Evolutionary conservation across 2,888 invertebrate genomes (phyloP).

Genomic region (Epinotia bilunana): DNA sequence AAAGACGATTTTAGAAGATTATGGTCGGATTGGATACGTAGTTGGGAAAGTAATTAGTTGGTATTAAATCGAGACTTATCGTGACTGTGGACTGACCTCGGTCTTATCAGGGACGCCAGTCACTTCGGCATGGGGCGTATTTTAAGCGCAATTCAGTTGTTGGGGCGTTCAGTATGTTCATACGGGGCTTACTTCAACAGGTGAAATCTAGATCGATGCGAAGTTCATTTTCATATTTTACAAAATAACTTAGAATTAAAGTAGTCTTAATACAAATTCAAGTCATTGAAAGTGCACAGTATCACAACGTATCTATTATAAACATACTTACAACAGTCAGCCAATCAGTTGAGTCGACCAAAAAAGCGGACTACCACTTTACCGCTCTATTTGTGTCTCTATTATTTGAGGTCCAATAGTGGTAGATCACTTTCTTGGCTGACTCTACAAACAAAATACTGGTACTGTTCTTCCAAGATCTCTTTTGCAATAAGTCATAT

Average conservation of each 20-base stretch:
- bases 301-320: too few relatives aligned
- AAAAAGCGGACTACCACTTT: too few relatives aligned
- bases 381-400: too few relatives aligned
- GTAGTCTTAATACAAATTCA: too few relatives aligned
- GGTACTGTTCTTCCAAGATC: neutral
- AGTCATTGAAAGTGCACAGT: too few relatives aligned
- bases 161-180: constrained; percentile 37
- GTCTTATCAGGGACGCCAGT: constrained; percentile 75
- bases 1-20: neutral
- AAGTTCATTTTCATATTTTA: neutral
- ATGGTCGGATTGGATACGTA: neutral
- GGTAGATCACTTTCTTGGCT: too few relatives aligned
- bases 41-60: constrained; percentile 13
- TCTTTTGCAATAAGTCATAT: neutral
- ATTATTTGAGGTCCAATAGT: too few relatives aligned
- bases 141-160: constrained; percentile 42
- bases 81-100: constrained; percentile 70
- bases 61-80: constrained; percentile 55
- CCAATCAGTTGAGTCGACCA: too few relatives aligned
- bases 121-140: constrained; percentile 56
- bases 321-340: too few relatives aligned
- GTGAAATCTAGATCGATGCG: neutral
- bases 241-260: neutral
- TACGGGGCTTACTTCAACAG: constrained; percentile 57
- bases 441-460: neutral